These are phyloP conservation scores for Podilymbus podiceps DNA, from an alignment of 2,113 vertebrate genomes.

Conservation along the genomic window DNA sequence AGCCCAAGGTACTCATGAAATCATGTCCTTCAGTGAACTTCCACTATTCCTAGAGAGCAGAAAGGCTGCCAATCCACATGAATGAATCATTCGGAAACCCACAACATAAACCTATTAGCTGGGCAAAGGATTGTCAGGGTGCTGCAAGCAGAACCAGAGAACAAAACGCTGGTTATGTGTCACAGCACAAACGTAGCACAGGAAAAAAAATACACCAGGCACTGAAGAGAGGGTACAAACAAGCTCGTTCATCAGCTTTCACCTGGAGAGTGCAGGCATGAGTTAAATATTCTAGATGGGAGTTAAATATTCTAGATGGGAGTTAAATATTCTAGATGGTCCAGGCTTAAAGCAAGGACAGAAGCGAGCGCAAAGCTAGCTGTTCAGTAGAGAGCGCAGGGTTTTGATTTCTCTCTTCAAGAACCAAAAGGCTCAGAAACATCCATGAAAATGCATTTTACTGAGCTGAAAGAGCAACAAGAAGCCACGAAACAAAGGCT, in stretches of 20 bases:
- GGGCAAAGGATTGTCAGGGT: constrained; percentile 25
- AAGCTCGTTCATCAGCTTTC: not conserved
- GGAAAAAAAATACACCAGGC: not conserved
- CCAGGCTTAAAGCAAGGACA: not conserved
- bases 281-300: not conserved
- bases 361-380: not conserved
- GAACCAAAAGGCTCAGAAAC: not conserved
- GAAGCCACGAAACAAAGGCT: constrained; percentile 26
- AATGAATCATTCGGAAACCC: constrained; percentile 57
- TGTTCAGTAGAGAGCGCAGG: not conserved
- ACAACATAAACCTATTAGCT: constrained; percentile 53
- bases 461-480: constrained; percentile 15
- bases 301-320: too few species aligned
- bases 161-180: constrained; percentile 5
- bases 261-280: not conserved
- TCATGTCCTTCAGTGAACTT: constrained; percentile 20
- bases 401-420: not conserved
- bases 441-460: not conserved
- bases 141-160: not conserved
- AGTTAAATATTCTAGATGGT: not conserved
- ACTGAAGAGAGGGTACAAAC: not conserved
- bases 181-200: not conserved
- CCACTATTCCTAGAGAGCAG: constrained; percentile 57
- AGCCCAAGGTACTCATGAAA: not conserved
- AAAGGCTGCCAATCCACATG: constrained; percentile 48